Evolutionary conservation across 2,797 vertebrate species (phyloP).

Genomic region (Acanthopagrus latus): DNA sequence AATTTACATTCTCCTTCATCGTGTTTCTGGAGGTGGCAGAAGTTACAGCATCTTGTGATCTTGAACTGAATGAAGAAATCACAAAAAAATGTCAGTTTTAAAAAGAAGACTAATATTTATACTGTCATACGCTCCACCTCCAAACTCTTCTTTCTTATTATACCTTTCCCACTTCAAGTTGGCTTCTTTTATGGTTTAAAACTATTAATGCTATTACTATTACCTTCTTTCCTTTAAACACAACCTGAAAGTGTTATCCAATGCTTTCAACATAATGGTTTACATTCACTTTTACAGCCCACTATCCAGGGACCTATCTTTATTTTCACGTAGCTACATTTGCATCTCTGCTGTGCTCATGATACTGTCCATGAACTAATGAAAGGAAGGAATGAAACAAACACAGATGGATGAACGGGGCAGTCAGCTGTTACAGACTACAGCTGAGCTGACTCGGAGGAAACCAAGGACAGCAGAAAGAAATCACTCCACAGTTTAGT

Average conservation of each 20-base stretch:
- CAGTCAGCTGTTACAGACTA: slow-evolving; percentile 45
- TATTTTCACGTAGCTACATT: not conserved
- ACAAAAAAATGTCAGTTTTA: too few species aligned
- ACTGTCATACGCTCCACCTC: too few species aligned
- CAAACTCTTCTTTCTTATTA: too few species aligned
- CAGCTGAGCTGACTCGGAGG: slow-evolving; percentile 53
- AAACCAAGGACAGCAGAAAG: slow-evolving; percentile 12
- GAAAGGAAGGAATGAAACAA: not conserved
- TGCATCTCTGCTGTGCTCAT: not conserved
- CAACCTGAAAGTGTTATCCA: not conserved
- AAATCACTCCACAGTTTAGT: not conserved
- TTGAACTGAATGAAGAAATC: too few species aligned
- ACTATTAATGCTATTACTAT: too few species aligned
- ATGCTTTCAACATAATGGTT: too few species aligned
- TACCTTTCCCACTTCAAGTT: too few species aligned
- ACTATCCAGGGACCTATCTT: not conserved
- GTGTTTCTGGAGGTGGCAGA: too few species aligned
- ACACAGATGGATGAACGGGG: slow-evolving; percentile 1
- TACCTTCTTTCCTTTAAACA: not conserved
- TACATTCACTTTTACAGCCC: not conserved
- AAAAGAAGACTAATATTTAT: too few species aligned
- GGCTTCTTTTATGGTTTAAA: not conserved
- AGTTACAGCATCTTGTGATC: too few species aligned
- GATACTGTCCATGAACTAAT: not conserved
- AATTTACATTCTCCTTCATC: too few species aligned